These are phyloP conservation scores for Rostratula benghalensis DNA, from an alignment of 2,113 vertebrate species.

Conservation along the genomic window DNA sequence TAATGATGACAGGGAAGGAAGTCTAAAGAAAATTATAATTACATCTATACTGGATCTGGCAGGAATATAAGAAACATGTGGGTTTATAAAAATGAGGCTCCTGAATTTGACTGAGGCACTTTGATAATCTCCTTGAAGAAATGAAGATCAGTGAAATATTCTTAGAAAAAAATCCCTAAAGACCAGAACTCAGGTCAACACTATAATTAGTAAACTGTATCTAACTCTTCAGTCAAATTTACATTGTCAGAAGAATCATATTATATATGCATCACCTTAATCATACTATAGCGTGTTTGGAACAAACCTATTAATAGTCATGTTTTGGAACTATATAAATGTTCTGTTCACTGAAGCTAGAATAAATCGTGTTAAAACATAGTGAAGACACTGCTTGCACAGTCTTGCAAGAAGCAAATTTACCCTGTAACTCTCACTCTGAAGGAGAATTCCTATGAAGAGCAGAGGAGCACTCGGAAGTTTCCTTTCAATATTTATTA, in stretches of 20 bases:
- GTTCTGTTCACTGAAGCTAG: background rate
- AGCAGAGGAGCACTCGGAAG: background rate
- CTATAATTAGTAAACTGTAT: background rate
- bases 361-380: background rate
- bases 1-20: background rate
- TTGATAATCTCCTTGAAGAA: background rate
- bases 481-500: background rate
- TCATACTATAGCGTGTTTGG: background rate
- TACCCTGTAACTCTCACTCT: background rate
- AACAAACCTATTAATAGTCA: background rate
- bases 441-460: background rate
- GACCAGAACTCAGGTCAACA: background rate
- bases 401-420: background rate
- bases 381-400: background rate
- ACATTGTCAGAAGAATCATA: background rate
- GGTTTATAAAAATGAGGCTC: background rate
- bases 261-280: background rate
- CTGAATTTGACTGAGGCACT: background rate
- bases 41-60: background rate
- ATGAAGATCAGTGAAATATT: background rate
- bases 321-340: background rate
- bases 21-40: background rate
- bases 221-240: background rate
- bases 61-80: background rate
- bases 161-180: background rate